Base-by-base conservation (phyloP, 1,140 invertebrate species). In the Penaeus japonicus region DNA sequence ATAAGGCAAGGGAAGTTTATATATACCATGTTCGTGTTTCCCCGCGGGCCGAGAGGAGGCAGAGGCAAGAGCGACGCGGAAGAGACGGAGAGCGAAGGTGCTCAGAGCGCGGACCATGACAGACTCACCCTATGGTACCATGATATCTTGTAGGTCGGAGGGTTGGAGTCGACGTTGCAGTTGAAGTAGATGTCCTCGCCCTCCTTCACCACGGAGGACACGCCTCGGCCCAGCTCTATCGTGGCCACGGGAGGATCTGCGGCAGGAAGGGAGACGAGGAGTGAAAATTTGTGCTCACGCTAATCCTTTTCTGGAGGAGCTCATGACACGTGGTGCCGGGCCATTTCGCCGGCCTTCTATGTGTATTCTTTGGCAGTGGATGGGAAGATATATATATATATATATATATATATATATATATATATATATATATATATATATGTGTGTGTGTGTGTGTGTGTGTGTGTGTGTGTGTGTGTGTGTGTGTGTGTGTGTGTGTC, bases 141-240 rank as follows among this genome's bases (percentile, higher is more conserved):
- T 18, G 75, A 77, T 3, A 89, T 89, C 73, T 89, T 89, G 59
- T 89, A 89, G 17, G 87, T 89, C 24, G 87, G 87, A 54, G 87
- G 87, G 15, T 89, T 89, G 20, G 87, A 89, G 27, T 89, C 78
- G 24, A 89, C 87, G 47, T 73, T 89, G 80, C 87, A 89, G 70
- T 89, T 83, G 87, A 89, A 89, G 47, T 89, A 89, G 17, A 89
- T 70, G 47, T 89, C 87, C 55, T 89, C 87, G 24, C 80, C 80
- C 27, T 89, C 87, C 47, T 80, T 73, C 10, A 89, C 87, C 12
- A 84, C 81, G 3, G 87, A 89, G 0, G 87, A 54, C 32, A 89
- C 87, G 59, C 80, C 87, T 75, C 87, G 39, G 27, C 87, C 87
- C 54, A 89, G 80, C 57, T 89, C 87, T 22, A 89, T 55, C 22